Conservation (phyloP, 2,113 vertebrate species). For the Corapipo altera region DNA sequence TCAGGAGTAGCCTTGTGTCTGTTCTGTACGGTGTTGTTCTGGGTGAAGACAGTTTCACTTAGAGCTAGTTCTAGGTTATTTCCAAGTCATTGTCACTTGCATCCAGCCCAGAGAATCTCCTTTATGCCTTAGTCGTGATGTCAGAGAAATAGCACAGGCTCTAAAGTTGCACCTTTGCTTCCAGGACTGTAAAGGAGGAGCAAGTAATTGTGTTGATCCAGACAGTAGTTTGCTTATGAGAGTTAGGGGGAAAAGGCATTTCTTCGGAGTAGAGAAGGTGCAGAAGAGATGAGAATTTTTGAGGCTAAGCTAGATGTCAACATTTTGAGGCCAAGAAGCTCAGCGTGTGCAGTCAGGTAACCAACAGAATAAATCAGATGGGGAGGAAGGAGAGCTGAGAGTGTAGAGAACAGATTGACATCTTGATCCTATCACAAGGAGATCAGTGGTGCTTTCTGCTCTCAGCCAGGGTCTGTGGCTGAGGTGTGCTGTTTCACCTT, state of each 20-base stretch:
- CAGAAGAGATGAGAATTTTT: not conserved
- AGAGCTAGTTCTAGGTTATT: not conserved
- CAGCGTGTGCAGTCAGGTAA: not conserved
- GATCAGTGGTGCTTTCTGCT: not conserved
- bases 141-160: not conserved
- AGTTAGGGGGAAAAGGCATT: not conserved
- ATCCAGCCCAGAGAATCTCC: not conserved
- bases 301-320: not conserved
- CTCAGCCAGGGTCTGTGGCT: not conserved
- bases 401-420: not conserved
- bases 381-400: constrained; percentile 10
- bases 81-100: not conserved
- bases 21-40: accelerated
- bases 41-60: not conserved
- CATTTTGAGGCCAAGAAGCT: not conserved
- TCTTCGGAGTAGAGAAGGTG: not conserved
- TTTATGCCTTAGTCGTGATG: not conserved
- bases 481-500: not conserved
- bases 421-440: not conserved
- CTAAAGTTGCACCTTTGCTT: not conserved
- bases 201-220: not conserved
- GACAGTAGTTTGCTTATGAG: not conserved
- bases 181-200: not conserved
- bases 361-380: not conserved
- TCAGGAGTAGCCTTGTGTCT: not conserved